Evolutionary conservation across 2,797 vertebrate genomes (phyloP).

Genomic region (Phoeniculus purpureus): DNA sequence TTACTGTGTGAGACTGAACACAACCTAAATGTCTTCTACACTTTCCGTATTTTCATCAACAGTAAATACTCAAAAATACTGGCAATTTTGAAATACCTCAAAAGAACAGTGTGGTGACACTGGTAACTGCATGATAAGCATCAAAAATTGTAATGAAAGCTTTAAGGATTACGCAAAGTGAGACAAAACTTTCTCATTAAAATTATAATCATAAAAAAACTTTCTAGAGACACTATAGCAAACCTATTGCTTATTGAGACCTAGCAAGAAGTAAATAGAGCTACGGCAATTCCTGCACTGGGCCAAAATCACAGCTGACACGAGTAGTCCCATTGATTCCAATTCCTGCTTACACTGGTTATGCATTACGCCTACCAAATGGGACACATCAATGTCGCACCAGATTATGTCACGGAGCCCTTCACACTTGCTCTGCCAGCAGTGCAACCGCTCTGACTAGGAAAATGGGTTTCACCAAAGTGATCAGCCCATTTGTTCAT

Average conservation of each 20-base stretch:
- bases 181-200: constrained; percentile 25
- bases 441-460: neutral
- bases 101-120: neutral
- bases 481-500: constrained; percentile 18
- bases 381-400: neutral
- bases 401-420: constrained; percentile 3
- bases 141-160: neutral
- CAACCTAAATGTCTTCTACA: neutral
- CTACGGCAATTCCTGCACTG: neutral
- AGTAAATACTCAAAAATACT: neutral
- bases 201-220: neutral
- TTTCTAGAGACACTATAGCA: neutral
- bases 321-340: neutral
- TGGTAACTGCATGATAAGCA: neutral
- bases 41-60: constrained; percentile 3
- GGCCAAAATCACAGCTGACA: neutral
- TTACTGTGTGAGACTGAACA: neutral
- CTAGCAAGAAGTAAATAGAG: neutral
- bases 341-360: neutral
- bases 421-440: neutral
- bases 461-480: neutral
- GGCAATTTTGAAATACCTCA: constrained; percentile 9
- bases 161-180: constrained; percentile 3
- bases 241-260: neutral
- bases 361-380: neutral